Evolutionary conservation across 2,113 vertebrate genomes (phyloP).

Genomic region (Oreochromis niloticus): DNA sequence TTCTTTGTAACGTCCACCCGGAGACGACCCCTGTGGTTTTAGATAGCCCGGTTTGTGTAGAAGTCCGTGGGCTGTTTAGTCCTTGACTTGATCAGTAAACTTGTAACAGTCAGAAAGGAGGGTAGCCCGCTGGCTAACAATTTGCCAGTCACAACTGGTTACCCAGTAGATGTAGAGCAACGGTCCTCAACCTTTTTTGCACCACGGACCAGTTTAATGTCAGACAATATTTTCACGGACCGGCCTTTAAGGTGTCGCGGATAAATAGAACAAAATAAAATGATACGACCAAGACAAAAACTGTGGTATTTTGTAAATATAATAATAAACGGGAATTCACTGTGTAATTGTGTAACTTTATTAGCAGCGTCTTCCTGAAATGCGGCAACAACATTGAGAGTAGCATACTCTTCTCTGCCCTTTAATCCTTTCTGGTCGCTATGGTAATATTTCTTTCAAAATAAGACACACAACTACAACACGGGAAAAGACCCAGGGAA

Average conservation of each 20-base stretch:
- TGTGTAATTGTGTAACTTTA: not conserved
- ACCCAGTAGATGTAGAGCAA: not conserved
- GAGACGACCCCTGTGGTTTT: not conserved
- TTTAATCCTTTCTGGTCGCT: not conserved
- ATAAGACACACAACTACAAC: not conserved
- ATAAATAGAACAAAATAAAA: not conserved
- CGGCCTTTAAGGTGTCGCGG: not conserved
- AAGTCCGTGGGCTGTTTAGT: fast-evolving
- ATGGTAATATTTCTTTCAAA: not conserved
- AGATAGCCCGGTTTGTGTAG: not conserved
- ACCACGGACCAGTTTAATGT: not conserved
- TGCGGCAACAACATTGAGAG: not conserved
- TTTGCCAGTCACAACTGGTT: not conserved
- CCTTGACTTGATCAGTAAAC: not conserved
- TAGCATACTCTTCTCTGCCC: not conserved
- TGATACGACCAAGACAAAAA: not conserved
- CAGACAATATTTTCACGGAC: not conserved
- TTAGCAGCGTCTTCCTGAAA: not conserved
- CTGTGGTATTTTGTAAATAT: not conserved
- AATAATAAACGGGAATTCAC: fast-evolving
- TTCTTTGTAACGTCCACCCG: not conserved
- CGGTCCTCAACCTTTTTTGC: not conserved
- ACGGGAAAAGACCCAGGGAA: not conserved
- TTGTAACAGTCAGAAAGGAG: not conserved
- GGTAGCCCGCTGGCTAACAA: not conserved